Base-by-base conservation (phyloP, 1,140 invertebrate species). In the Drosophila nigromelanica region DNA sequence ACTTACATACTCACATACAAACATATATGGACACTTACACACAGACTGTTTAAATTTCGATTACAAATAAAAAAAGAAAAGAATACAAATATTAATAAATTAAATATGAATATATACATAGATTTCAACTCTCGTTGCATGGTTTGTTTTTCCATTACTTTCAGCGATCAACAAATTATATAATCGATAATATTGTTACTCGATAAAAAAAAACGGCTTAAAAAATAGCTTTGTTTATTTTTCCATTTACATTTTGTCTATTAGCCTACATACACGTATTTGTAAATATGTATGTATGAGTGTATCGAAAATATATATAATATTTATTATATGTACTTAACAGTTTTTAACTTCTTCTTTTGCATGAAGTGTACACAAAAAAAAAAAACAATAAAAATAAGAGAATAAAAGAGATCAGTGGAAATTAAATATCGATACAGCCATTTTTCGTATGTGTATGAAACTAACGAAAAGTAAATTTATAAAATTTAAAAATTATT, bases 281-380 rank as follows among this genome's bases (percentile, higher is more conserved):
- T 67, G 62, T 71, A 72, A 37, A 67, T 67, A 71, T 71, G 39
- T 58, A 71, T 66, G 39, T 56, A 66, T 56, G 52, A 47, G 42
- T 66, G 48, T 54, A 54, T 54, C 37, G 27, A 4, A 47, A 47
- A 35, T 58, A 37, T 37, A 73, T 56, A 75, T 68, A 78, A 80
- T 83, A 85, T 80, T 85, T 80, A 80, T 85, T 86, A 77, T 80
- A 85, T 80, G 78, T 86, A 85, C 73, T 80, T 74, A 80, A 86
- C 47, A 77, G 77, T 85, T 85, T 85, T 85, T 77, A 71, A 76
- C 76, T 74, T 71, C 72, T 64, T 83, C 73, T 79, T 82, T 83
- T 80, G 77, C 67, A 83, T 85, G 80, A 78, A 74, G 71, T 78
- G 54, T 60, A 78, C 67, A 59, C 50, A 45, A 27, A 27, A 27